Base-by-base conservation (phyloP, 2,888 invertebrate species). In the Campaea margaritaria region DNA sequence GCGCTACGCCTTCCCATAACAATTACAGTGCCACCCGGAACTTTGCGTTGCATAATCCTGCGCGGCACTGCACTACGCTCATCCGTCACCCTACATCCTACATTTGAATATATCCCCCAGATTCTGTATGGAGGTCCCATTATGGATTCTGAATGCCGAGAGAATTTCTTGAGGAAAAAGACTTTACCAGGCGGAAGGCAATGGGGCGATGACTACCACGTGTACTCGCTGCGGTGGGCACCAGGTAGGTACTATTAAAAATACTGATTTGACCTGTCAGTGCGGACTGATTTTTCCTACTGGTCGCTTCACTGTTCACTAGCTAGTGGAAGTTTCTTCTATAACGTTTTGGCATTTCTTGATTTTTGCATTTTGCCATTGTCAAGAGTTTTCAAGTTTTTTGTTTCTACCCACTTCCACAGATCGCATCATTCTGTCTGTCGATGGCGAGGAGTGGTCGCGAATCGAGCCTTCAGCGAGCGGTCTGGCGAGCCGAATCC, bases 211-310 rank as follows among this genome's bases (percentile, higher is more conserved):
- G 89, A 93, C 11, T 95, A 93, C 78, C 96, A 96, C 70, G 85
- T 86, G 0, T 96, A 94, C 76, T 91, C 93, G 8, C 58, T 96
- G 0, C 93, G 93, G 52, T 97, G 96, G 96, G 92, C 89, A 9
- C 93, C 93, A 74, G 92, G 95, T 94, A 74, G 92, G 95, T 21
- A 21, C 5, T 21, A 21, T 21, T 21, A 21, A 21, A 21, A 21
- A 21, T 21, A 21, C 21, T 5, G 5, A 21, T 21, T 21, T 21
- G 21, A 21, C 21, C 21, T 21, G 21, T 21, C 21, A 21, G 21
- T 82, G 68, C 16, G 62, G n/a, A n/a, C n/a, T n/a, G n/a, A n/a
- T n/a, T n/a, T n/a, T n/a, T n/a, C n/a, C n/a, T n/a, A n/a, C n/a
- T n/a, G n/a, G n/a, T n/a, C n/a, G n/a, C n/a, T n/a, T n/a, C n/a